Conservation (phyloP, 2,888 invertebrate genomes). For the Sinohyriopsis cumingii region DNA sequence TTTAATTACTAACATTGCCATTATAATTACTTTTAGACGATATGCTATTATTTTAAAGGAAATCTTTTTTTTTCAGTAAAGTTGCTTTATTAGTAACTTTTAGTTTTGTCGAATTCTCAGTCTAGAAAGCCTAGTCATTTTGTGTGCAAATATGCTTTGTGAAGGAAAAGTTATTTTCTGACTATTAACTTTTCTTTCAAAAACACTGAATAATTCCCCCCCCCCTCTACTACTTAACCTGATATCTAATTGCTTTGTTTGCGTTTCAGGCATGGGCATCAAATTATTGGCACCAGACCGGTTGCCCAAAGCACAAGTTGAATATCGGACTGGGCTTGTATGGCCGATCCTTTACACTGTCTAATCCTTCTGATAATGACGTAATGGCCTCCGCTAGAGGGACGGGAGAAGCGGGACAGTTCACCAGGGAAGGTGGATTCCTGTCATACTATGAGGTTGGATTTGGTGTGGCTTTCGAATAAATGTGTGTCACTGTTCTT, state of each 20-base stretch:
- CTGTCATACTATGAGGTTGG: conserved; percentile 66
- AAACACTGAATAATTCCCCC: too few species aligned
- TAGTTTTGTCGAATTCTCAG: too few species aligned
- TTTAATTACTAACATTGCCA: too few species aligned
- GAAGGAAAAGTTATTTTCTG: too few species aligned
- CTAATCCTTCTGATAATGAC: conserved; percentile 73
- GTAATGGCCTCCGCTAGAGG: conserved; percentile 55
- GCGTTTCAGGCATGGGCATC: conserved; percentile 60
- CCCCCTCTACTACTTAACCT: too few species aligned
- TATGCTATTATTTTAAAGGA: too few species aligned
- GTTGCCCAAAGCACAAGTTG: conserved; percentile 90
- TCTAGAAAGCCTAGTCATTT: too few species aligned
- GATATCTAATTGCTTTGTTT: not conserved
- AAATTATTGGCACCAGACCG: conserved; percentile 76
- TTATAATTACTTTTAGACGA: too few species aligned
- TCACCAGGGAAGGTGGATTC: conserved; percentile 61
- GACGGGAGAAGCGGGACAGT: conserved; percentile 54
- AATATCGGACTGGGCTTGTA: conserved; percentile 93
- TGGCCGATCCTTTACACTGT: conserved; percentile 90
- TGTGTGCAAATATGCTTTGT: too few species aligned
- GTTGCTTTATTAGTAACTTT: too few species aligned
- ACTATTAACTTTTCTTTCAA: too few species aligned
- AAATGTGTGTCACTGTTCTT: not conserved
- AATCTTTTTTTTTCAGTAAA: too few species aligned
- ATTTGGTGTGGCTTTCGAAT: not conserved